Evolutionary conservation across 2,888 invertebrate species (phyloP).

Genomic region (Geophilus truncorum): DNA sequence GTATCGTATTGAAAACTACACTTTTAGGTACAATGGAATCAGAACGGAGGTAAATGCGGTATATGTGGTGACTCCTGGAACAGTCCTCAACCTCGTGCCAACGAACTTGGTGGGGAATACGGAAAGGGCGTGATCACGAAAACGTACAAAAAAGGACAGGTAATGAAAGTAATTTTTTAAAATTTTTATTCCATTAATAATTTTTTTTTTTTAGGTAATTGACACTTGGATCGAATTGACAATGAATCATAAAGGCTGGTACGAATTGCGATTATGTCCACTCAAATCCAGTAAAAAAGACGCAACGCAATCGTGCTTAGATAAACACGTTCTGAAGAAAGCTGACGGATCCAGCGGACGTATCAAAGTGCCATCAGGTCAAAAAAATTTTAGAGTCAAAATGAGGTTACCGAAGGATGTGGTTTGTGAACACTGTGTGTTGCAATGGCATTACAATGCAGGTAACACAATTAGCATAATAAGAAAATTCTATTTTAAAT

Average conservation of each 20-base stretch:
- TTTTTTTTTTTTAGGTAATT: slow-evolving; percentile 20
- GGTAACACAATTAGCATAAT: slow-evolving; percentile 44
- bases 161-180: background rate
- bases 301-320: slow-evolving; percentile 54
- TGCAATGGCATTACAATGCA: slow-evolving; percentile 56
- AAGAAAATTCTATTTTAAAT: too few species aligned
- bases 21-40: slow-evolving; percentile 66
- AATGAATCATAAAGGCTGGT: slow-evolving; percentile 47
- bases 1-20: too few species aligned
- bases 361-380: slow-evolving; percentile 42
- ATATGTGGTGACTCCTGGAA: slow-evolving; percentile 83
- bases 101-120: slow-evolving; percentile 81
- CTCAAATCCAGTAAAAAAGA: slow-evolving; percentile 42
- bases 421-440: slow-evolving; percentile 55
- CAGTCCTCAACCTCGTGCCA: slow-evolving; percentile 66
- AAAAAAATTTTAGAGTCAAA: slow-evolving; percentile 42
- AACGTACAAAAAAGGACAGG: slow-evolving; percentile 73
- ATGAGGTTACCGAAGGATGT: slow-evolving; percentile 51
- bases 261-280: slow-evolving; percentile 53
- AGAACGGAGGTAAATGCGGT: slow-evolving; percentile 76
- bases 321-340: slow-evolving; percentile 47
- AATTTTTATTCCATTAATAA: background rate
- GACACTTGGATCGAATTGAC: slow-evolving; percentile 23
- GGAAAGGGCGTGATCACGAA: slow-evolving; percentile 78
- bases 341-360: slow-evolving; percentile 44